Base-by-base conservation (phyloP, 1,140 invertebrate genomes). In the Platyura marginata region DNA sequence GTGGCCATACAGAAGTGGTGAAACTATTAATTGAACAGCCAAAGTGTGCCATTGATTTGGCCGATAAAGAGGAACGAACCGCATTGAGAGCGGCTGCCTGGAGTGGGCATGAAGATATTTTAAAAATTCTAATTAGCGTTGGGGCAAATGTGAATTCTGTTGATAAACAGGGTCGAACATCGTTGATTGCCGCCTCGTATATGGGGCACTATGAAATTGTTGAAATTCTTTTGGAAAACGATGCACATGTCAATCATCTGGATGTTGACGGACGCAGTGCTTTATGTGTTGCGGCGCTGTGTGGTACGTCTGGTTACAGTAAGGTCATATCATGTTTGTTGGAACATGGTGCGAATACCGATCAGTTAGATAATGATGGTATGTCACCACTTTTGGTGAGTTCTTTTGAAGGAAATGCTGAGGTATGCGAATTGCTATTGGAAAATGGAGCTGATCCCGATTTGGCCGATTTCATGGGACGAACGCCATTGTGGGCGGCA, bases 191-290 rank as follows among this genome's bases (percentile, higher is more conserved):
- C 0, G 83, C 83, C 21, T 81, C 83, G 0, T 87, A 87, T 54
- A 86, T 85, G 88, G 89, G 77, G 22, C 90, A 95, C 65, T 84
- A 87, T 35, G 88, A 93, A 48, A 92, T 94, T 44, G 90, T 94
- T 1, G 71, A 81, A 45, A 75, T 82, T 51, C 64, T 96, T 6
- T 63, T 95, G 6, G 78, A 87, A 49, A 80, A 79, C 45, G 84
- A 83, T 2, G 89, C 90, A 0, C 71, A 85, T 54, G 82, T 91
- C 16, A 80, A 91, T 62, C 81, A 87, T 52, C 73, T 82, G 1
- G 90, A 95, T 58, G n/a, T 40, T 3, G 90, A 95, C 61, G 89
- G 88, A 33, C 70, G 90, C 52, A 95, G 86, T 36, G 89, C 82
- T n/a, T 66, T 91, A n/a, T 83, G 76, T 47, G 89, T 90, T 13